A percentile compares a stretch with the other conserved stretches of the same genome.
Evolutionary conservation across 2,113 vertebrate genomes (phyloP).

Genomic region (Rhea americana): DNA sequence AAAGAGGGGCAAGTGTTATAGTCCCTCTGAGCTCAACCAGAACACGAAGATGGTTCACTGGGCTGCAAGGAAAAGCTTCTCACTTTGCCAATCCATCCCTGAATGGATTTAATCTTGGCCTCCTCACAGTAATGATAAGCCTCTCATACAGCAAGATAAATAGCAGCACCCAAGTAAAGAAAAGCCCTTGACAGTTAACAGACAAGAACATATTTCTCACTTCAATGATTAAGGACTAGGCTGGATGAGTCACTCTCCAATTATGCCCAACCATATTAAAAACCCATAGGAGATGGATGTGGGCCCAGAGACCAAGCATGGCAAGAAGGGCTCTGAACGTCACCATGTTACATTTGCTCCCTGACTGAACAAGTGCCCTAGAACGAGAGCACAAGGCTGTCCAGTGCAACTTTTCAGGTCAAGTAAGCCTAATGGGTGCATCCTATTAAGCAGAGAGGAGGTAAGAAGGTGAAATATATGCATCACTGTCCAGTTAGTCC

Average conservation of each 20-base stretch:
- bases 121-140: background rate
- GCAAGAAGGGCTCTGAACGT: background rate
- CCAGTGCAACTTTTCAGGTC: background rate
- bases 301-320: rapidly evolving
- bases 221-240: background rate
- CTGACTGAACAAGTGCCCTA: background rate
- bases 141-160: background rate
- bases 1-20: background rate
- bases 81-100: background rate
- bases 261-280: background rate
- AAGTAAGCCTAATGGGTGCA: background rate
- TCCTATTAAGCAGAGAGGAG: background rate
- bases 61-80: background rate
- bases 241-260: background rate
- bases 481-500: background rate
- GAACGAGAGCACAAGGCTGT: background rate
- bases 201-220: background rate
- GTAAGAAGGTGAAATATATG: background rate
- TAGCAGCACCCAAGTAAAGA: background rate
- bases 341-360: background rate
- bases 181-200: background rate
- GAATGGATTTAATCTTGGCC: background rate
- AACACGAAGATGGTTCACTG: rapidly evolving
- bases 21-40: background rate
- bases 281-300: background rate